Evolutionary conservation across 2,888 invertebrate species (phyloP), one percentile per base, ranked within the genome.

Genomic region (Scaptodrosophila latifasciaeformis): DNA sequence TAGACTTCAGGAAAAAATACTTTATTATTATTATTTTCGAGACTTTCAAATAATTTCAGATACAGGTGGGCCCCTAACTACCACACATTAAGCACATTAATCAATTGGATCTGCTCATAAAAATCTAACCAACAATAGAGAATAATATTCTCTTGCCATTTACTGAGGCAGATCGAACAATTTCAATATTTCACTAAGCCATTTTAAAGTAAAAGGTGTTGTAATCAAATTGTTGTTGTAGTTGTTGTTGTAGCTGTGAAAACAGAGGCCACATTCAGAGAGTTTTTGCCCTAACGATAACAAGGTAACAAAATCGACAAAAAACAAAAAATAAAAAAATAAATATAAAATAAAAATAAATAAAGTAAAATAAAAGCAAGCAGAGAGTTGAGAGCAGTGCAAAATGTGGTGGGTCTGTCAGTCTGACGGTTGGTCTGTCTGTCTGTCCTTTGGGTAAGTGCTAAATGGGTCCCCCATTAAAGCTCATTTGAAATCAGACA

Each of bases 401-500:
- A 24, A 3, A 5, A 5, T 7, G 24, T 3, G 18, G 9, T 24
- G 24, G 43, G 4, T 43, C 24, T 10, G 7, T 34, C 18, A n/a
- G n/a, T 42, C 27, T 2, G 3, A n/a, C 19, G 18, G 9, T 24
- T 13, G 43, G 4, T 43, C 24, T 10, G 7, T 34, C 18, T 7
- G n/a, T 42, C 27, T n/a, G n/a, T n/a, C 27, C 35, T 17, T 10
- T 37, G 37, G 37, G 13, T 67, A 70, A 72, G 59, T 63, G 74
- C 78, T 84, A 84, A 85, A 84, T 84, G 84, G 82, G 77, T 82
- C 80, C 82, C 84, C 85, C 83, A 86, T 85, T 86, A 86, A 85
- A 82, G 84, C 84, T 85, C 85, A 86, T 85, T 86, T 85, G 85
- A 85, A 86, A 86, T 86, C 86, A 85, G 85, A 86, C 84, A 85